Evolutionary conservation across 1,140 invertebrate species (phyloP).

Genomic region (Trichoplusia ni): DNA sequence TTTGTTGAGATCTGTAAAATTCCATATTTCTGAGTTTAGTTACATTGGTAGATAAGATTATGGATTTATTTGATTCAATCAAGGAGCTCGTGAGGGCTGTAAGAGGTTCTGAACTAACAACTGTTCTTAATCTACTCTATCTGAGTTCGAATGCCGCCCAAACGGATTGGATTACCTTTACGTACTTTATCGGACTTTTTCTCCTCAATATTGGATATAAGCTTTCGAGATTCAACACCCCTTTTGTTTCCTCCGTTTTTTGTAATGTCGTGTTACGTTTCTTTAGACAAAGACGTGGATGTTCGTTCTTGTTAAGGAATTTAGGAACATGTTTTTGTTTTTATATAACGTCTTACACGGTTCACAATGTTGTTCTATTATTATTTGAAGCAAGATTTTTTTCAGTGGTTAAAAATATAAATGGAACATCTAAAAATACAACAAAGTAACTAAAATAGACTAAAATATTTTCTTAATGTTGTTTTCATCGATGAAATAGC

Average conservation of each 20-base stretch:
- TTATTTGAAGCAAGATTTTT: too few relatives aligned
- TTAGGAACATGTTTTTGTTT: background rate
- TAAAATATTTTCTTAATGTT: too few relatives aligned
- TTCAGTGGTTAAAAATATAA: too few relatives aligned
- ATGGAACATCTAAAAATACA: too few relatives aligned
- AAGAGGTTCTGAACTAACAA: slow-evolving; percentile 36
- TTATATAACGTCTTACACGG: too few relatives aligned
- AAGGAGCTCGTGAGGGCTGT: slow-evolving; percentile 21
- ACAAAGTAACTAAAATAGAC: too few relatives aligned
- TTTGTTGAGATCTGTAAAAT: slow-evolving; percentile 59
- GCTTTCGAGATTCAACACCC: slow-evolving; percentile 20
- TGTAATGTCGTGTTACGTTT: background rate
- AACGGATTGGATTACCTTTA: slow-evolving; percentile 38
- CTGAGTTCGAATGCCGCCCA: slow-evolving; percentile 31
- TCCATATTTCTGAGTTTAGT: slow-evolving; percentile 57
- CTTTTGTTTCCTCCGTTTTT: slow-evolving; percentile 12
- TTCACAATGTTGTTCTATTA: too few relatives aligned
- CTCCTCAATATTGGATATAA: slow-evolving; percentile 33
- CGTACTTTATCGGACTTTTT: slow-evolving; percentile 34
- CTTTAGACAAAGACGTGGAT: background rate
- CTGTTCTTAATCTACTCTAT: slow-evolving; percentile 32
- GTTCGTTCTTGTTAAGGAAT: too few relatives aligned
- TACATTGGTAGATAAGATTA: slow-evolving; percentile 39
- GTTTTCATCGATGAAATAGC: too few relatives aligned
- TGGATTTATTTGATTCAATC: slow-evolving; percentile 49